phyloP scores from a whole-genome alignment of 53 echinoderm and acorn worm species.

The Actinopyga echinites region DNA sequence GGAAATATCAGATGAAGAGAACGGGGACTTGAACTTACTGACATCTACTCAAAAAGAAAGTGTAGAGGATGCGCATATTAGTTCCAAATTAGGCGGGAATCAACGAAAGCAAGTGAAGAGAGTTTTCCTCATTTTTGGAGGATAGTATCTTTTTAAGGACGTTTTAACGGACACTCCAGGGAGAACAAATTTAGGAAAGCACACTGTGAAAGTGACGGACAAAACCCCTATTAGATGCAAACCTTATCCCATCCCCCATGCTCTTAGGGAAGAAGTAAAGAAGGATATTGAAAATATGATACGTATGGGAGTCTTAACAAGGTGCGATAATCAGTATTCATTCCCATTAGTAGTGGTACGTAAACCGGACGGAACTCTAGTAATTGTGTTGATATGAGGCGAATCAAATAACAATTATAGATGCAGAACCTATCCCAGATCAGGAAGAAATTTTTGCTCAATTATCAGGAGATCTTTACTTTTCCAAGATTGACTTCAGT shows the following conservation, averaged over 20 bases:
- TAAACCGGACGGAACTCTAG: constrained; percentile 50
- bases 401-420: constrained; percentile 33
- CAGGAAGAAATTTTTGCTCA: constrained; percentile 55
- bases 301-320: constrained; percentile 43
- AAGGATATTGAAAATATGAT: constrained; percentile 51
- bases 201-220: no score
- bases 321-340: constrained; percentile 44
- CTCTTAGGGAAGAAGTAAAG: constrained; percentile 40
- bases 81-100: no score
- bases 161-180: no score
- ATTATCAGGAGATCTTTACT: constrained; percentile 40
- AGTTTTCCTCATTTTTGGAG: no score
- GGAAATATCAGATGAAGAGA: no score
- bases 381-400: constrained; percentile 41
- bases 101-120: no score
- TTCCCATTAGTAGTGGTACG: constrained; percentile 22
- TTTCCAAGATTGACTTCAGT: constrained; percentile 55
- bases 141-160: no score
- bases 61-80: no score
- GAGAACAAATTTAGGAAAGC: no score
- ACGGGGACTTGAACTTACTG: no score
- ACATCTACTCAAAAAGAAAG: no score
- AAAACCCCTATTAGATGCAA: constrained; percentile 45
- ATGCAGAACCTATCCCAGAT: no score
- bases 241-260: constrained; percentile 58